phyloP scores from a whole-genome alignment of 2,113 vertebrate genomes.

The Oryzias celebensis region DNA sequence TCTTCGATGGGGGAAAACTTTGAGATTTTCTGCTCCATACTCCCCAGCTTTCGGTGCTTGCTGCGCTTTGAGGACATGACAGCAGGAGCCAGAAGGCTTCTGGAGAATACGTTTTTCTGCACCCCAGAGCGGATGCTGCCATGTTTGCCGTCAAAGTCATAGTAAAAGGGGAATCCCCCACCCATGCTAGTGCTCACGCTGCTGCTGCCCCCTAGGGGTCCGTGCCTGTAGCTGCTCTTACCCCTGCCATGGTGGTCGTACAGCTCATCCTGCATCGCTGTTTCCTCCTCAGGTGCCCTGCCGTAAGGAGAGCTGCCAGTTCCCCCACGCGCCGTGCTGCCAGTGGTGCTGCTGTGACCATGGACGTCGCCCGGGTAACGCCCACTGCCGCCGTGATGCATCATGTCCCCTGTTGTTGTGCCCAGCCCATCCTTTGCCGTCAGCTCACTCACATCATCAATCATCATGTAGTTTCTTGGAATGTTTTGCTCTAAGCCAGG shows the following conservation, averaged over 20 bases:
- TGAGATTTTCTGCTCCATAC: slow-evolving; percentile 96
- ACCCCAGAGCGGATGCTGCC: slow-evolving; percentile 73
- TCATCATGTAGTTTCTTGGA: slow-evolving; percentile 97
- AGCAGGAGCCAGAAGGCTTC: slow-evolving; percentile 87
- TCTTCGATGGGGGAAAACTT: slow-evolving; percentile 99
- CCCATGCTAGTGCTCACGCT: slow-evolving; percentile 76
- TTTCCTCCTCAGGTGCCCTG: slow-evolving; percentile 88
- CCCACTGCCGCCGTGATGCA: slow-evolving; percentile 81
- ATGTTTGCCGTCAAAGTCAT: slow-evolving; percentile 83
- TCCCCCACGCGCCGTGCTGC: slow-evolving; percentile 67
- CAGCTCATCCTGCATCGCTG: slow-evolving; percentile 87
- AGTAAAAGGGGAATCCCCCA: slow-evolving; percentile 87
- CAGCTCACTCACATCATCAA: slow-evolving; percentile 95
- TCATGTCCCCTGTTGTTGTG: slow-evolving; percentile 79
- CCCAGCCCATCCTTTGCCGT: slow-evolving; percentile 89
- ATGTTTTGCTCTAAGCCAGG: slow-evolving; percentile 93
- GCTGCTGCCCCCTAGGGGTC: slow-evolving; percentile 80
- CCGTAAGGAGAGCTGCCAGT: slow-evolving; percentile 85
- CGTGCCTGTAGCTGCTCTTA: slow-evolving; percentile 84
- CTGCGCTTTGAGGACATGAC: slow-evolving; percentile 92
- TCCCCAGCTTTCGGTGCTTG: slow-evolving; percentile 93
- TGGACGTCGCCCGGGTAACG: slow-evolving; percentile 71
- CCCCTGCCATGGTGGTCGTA: slow-evolving; percentile 92
- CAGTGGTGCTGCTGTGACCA: slow-evolving; percentile 62
- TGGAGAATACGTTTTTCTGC: slow-evolving; percentile 86